Conservation (phyloP, 1,140 invertebrate genomes). For the Galendromus occidentalis region DNA sequence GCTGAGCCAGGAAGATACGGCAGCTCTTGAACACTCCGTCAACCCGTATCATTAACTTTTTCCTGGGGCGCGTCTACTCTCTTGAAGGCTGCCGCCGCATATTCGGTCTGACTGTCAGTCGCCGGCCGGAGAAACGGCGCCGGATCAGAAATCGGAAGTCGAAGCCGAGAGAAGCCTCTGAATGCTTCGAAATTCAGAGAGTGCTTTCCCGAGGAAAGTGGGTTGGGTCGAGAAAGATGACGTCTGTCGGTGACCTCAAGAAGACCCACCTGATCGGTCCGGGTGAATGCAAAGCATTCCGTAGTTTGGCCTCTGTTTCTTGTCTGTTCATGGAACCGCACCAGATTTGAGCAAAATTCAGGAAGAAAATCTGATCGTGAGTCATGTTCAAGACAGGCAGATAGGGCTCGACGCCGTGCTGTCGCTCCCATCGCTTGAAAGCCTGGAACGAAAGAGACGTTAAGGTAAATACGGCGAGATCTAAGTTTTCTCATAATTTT, state of each 20-base stretch:
- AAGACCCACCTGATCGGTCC: conserved; percentile 62
- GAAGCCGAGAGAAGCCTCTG: background rate
- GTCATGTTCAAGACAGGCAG: conserved; percentile 59
- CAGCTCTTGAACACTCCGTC: no score
- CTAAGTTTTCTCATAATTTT: no score
- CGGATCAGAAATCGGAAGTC: conserved; percentile 12
- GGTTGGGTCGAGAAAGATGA: no score
- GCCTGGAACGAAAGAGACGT: background rate
- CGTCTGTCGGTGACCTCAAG: no score
- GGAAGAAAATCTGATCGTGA: conserved; percentile 67
- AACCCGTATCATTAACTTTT: no score
- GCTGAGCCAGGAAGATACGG: no score
- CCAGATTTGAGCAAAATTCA: conserved; percentile 47
- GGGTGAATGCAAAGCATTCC: conserved; percentile 84
- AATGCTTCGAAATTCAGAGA: background rate
- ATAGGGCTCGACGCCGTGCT: conserved; percentile 25
- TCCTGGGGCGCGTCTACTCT: no score
- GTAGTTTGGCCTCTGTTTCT: conserved; percentile 76
- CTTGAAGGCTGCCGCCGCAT: no score
- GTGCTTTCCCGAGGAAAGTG: no score
- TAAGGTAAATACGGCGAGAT: background rate
- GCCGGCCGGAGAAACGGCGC: background rate
- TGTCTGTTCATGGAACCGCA: conserved; percentile 90
- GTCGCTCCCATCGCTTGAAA: background rate
- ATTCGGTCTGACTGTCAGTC: no score